Percentiles rank a stretch among this genome's conserved stretches.
phyloP scores from a whole-genome alignment of 2,888 invertebrate genomes.

The Dromius quadrimaculatus region DNA sequence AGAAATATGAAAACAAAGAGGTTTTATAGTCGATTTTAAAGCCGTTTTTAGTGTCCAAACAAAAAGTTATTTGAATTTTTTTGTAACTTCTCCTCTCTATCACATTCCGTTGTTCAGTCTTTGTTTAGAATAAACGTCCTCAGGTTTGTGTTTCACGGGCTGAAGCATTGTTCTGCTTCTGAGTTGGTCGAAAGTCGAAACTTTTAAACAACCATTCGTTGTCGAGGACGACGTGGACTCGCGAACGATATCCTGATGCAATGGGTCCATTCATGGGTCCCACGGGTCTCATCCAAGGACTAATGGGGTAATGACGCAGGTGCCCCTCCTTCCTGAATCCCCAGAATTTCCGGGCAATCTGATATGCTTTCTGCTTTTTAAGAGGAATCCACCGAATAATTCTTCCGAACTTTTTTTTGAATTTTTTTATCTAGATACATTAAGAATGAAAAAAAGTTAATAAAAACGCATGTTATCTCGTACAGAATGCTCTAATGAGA shows the following conservation, averaged over 20 bases:
- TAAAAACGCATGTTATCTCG: not conserved
- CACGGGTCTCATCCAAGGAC: constrained; percentile 39
- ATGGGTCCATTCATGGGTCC: constrained; percentile 43
- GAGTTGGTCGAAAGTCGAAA: constrained; percentile 36
- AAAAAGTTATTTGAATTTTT: too few relatives aligned
- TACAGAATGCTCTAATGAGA: not conserved
- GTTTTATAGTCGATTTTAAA: too few relatives aligned
- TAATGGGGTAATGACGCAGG: constrained; percentile 51
- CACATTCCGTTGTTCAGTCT: too few relatives aligned
- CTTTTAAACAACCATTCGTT: constrained; percentile 50
- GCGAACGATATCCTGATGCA: constrained; percentile 43
- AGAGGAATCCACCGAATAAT: not conserved
- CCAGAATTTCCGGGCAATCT: constrained; percentile 8
- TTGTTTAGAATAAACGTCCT: too few relatives aligned
- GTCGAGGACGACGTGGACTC: constrained; percentile 23
- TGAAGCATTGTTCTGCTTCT: not conserved
- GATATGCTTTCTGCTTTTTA: constrained; percentile 39
- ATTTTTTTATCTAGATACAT: too few relatives aligned
- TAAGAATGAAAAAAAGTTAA: too few relatives aligned
- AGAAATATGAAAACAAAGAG: too few relatives aligned
- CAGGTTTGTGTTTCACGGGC: not conserved
- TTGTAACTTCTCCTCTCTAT: too few relatives aligned
- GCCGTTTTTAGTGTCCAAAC: too few relatives aligned
- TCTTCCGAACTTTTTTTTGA: not conserved
- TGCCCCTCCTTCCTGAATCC: constrained; percentile 24